phyloP scores from a whole-genome alignment of 2,888 invertebrate species.

The Megastigmus dorsalis region DNA sequence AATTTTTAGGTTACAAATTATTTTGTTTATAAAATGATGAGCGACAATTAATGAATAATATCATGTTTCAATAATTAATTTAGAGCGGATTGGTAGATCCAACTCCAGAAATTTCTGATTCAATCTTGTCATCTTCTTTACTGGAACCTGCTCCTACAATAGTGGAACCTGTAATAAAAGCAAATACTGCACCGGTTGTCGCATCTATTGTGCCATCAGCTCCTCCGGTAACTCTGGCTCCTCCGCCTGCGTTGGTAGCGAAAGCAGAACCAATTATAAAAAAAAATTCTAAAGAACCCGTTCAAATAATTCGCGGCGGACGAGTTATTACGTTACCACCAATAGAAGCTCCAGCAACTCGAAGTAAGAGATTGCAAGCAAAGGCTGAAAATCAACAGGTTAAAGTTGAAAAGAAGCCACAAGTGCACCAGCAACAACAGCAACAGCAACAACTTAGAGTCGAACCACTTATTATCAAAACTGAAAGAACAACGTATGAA shows the following conservation, averaged over 20 bases:
- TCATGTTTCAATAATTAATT: slow-evolving; percentile 5
- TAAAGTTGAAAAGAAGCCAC: slow-evolving; percentile 30
- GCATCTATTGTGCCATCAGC: slow-evolving; percentile 21
- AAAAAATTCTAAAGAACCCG: slow-evolving; percentile 77
- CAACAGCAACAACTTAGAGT: slow-evolving; percentile 33
- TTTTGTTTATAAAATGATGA: neutral
- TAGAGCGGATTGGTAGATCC: slow-evolving; percentile 63
- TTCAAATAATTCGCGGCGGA: slow-evolving; percentile 86
- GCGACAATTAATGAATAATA: neutral
- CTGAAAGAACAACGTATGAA: slow-evolving; percentile 47
- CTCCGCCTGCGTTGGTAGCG: neutral
- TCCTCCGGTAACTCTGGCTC: slow-evolving; percentile 10
- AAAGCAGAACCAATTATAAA: slow-evolving; percentile 21
- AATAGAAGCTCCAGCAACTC: slow-evolving; percentile 88
- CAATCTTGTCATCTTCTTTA: slow-evolving; percentile 58
- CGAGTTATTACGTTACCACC: slow-evolving; percentile 87
- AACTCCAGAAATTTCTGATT: slow-evolving; percentile 56
- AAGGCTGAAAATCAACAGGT: slow-evolving; percentile 57
- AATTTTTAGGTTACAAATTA: neutral
- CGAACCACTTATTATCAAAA: slow-evolving; percentile 49
- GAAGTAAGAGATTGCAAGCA: slow-evolving; percentile 79
- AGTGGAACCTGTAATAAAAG: slow-evolving; percentile 5
- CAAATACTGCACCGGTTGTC: neutral
- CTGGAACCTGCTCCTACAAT: slow-evolving; percentile 37
- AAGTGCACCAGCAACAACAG: neutral